Evolutionary conservation across 2,797 vertebrate species (phyloP), one percentile per base, ranked within the genome.

Genomic region (Arremon brunneinucha): DNA sequence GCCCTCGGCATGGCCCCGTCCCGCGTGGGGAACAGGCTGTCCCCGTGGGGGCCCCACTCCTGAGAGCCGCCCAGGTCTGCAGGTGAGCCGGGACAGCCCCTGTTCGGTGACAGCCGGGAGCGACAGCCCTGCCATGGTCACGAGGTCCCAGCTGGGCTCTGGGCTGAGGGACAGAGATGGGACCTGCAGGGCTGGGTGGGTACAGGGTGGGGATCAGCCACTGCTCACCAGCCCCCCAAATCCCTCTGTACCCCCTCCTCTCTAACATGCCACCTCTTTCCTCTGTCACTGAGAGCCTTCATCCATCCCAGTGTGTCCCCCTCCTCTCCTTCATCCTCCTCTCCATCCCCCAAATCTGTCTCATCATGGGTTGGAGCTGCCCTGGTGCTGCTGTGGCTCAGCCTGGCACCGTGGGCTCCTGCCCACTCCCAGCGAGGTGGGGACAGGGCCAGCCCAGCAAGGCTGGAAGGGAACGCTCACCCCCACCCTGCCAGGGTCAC

Each of bases 371-470:
- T 2, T 8, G 12, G 26, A 55, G 50, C 44, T 56, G 47, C 23
- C 35, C 32, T 30, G 2, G 6, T 44, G 63, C 63, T 22, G 47
- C 28, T 0, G 0, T 9, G 6, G 28, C 56, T 84, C 22, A 24
- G 22, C 41, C 59, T 0, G 0, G 3, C 1, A 5, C 50, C 0
- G 1, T 2, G 14, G 26, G 37, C n/a, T 39, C 43, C 70, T 62
- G 53, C 28, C 12, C 2, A 0, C 37, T 37, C 27, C 14, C 1
- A 7, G 12, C 0, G 12, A 72, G 56, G 15, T 1, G 32, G 22
- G 44, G 32, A 46, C n/a, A 55, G 68, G 68, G 41, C 63, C 30
- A 80, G 47, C n/a, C 35, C 49, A 79, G 26, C 55, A 8, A 30
- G 55, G 64, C 39, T 0, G 21, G 63, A 28, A 57, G 18, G 35